Percentiles rank a stretch among this genome's conserved stretches.
phyloP scores from a whole-genome alignment of 2,113 vertebrate species.

The Elaphurus davidianus region DNA sequence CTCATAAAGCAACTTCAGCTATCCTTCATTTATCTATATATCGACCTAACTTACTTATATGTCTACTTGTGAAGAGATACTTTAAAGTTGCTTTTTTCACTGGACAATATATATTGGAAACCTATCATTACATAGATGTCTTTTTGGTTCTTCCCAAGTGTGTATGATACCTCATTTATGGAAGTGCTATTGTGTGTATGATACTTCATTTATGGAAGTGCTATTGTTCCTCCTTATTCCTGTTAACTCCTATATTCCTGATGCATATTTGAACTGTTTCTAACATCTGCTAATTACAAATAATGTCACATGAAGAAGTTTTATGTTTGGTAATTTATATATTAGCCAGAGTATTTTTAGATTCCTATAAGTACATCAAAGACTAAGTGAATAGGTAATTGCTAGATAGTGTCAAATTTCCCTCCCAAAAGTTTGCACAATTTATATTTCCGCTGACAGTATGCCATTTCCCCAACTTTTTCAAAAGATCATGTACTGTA shows the following conservation, averaged over 20 bases:
- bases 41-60: not conserved
- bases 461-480: not conserved
- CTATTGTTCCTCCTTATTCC: not conserved
- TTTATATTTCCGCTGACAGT: not conserved
- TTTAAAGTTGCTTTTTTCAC: not conserved
- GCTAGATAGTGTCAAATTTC: not conserved
- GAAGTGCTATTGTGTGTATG: not conserved
- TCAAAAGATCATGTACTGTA: not conserved
- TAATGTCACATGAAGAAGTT: not conserved
- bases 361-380: not conserved
- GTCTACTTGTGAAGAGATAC: not conserved
- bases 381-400: not conserved
- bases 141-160: not conserved
- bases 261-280: not conserved
- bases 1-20: not conserved
- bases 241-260: not conserved
- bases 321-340: not conserved
- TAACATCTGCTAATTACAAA: not conserved
- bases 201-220: not conserved
- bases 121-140: not conserved
- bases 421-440: not conserved
- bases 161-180: not conserved
- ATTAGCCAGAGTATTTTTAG: not conserved
- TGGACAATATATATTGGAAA: not conserved
- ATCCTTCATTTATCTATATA: not conserved